These are phyloP conservation scores for Apteryx owenii DNA, from an alignment of 2,113 vertebrate species.

Conservation along the genomic window DNA sequence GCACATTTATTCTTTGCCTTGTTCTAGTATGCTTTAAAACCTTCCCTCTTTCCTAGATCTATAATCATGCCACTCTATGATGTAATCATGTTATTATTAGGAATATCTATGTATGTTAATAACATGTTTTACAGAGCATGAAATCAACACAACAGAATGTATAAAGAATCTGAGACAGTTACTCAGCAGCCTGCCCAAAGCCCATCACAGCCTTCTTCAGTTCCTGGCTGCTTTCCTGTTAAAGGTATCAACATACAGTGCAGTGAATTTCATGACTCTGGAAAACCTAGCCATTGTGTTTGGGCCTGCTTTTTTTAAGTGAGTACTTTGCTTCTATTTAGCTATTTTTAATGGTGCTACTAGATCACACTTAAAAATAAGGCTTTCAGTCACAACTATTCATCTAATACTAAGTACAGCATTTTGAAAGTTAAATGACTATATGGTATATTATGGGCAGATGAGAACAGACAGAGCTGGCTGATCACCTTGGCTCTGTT, in stretches of 20 bases:
- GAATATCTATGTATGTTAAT: background rate
- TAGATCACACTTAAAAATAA: background rate
- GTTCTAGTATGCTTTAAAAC: background rate
- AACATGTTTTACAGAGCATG: slow-evolving; percentile 44
- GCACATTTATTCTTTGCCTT: background rate
- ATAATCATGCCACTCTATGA: background rate
- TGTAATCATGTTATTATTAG: background rate
- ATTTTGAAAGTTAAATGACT: background rate
- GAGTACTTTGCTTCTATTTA: background rate
- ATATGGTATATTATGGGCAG: fast-evolving
- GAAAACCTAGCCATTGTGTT: slow-evolving; percentile 84
- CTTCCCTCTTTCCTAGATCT: background rate
- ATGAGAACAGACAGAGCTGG: background rate
- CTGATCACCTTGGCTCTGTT: background rate
- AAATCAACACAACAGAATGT: slow-evolving; percentile 43
- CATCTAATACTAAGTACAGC: background rate
- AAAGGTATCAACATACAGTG: slow-evolving; percentile 77
- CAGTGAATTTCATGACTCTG: slow-evolving; percentile 83
- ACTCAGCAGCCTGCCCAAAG: slow-evolving; percentile 69
- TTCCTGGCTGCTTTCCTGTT: slow-evolving; percentile 80
- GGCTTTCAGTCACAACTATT: background rate
- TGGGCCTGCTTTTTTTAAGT: slow-evolving; percentile 83
- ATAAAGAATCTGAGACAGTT: slow-evolving; percentile 64
- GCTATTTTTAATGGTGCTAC: background rate
- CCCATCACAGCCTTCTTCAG: slow-evolving; percentile 73